phyloP scores from a whole-genome alignment of 2,113 vertebrate genomes.

The Hippotragus niger region DNA sequence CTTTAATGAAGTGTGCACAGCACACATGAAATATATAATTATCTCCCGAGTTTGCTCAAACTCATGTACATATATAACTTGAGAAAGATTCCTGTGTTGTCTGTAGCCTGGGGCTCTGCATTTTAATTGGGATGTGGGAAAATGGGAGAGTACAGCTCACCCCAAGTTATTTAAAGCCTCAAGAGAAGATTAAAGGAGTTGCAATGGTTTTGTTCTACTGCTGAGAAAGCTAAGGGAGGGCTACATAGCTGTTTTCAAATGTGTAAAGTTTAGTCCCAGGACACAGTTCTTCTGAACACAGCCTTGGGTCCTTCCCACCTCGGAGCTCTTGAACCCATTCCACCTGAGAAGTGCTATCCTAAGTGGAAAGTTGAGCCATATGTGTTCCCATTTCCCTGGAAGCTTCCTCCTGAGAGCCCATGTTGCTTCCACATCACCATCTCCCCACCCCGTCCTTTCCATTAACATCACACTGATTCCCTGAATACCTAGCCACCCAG shows the following conservation, averaged over 20 bases:
- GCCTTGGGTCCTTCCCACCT: not conserved
- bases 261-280: not conserved
- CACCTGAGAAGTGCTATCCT: not conserved
- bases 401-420: not conserved
- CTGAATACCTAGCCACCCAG: not conserved
- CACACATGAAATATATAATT: constrained; percentile 50
- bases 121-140: constrained; percentile 43
- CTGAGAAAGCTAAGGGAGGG: not conserved
- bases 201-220: not conserved
- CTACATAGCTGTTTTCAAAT: not conserved
- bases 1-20: not conserved
- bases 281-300: not conserved
- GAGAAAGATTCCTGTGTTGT: not conserved
- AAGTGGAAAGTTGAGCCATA: not conserved
- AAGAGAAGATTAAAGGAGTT: constrained; percentile 6
- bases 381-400: not conserved
- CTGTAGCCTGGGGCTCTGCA: constrained; percentile 39
- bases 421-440: too few relatives aligned
- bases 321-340: not conserved
- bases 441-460: too few relatives aligned
- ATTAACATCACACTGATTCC: not conserved
- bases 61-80: not conserved
- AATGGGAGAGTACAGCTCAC: not conserved
- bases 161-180: not conserved
- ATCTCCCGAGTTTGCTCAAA: not conserved